Conservation (phyloP, 2,888 invertebrate genomes). For the Rhagonycha lutea region DNA sequence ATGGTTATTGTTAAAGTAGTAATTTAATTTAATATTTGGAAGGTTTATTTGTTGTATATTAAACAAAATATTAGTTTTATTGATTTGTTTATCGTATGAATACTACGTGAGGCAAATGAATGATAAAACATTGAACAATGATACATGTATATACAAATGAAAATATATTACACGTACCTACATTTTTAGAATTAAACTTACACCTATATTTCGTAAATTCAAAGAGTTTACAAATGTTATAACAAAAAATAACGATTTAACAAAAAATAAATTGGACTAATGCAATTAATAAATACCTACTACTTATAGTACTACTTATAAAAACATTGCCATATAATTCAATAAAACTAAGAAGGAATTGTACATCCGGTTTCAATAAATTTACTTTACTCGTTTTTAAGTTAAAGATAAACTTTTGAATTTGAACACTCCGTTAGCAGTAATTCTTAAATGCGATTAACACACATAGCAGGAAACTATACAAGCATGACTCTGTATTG, state of each 20-base stretch:
- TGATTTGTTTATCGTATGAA: neutral
- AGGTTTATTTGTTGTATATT: neutral
- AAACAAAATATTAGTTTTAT: neutral
- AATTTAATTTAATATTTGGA: neutral
- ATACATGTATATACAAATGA: conserved; percentile 20
- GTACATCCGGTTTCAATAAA: conserved; percentile 33
- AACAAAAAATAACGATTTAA: conserved; percentile 18
- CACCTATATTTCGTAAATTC: conserved; percentile 15
- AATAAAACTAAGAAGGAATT: conserved; percentile 36
- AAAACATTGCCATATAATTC: conserved; percentile 29
- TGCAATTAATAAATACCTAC: conserved; percentile 14
- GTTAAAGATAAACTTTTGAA: conserved; percentile 24
- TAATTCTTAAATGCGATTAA: conserved; percentile 53
- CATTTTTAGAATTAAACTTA: conserved; percentile 22
- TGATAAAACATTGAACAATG: conserved; percentile 18
- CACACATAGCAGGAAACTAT: conserved; percentile 52
- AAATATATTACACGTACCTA: conserved; percentile 29
- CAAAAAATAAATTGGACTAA: conserved; percentile 19
- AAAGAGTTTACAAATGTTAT: conserved; percentile 11
- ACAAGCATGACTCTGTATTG: conserved; percentile 32
- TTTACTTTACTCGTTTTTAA: conserved; percentile 26
- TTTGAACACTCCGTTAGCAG: conserved; percentile 54
- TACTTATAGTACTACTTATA: conserved; percentile 16
- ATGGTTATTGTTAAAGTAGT: no score
- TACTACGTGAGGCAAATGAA: conserved; percentile 16